phyloP scores from a whole-genome alignment of 2,797 vertebrate species.

The Hafferia zeledoni region DNA sequence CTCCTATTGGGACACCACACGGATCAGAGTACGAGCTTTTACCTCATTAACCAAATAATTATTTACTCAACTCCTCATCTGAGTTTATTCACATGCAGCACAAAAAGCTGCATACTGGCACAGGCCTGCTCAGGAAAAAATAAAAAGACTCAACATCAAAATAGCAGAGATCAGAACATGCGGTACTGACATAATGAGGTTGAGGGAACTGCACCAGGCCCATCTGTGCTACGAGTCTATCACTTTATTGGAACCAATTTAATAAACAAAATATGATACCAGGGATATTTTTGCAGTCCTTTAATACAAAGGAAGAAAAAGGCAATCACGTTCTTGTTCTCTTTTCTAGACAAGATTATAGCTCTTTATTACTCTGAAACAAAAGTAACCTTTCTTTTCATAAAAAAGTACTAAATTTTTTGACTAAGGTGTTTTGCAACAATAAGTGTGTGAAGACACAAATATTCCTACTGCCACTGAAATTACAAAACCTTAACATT shows the following conservation, averaged over 20 bases:
- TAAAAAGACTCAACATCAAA: constrained; percentile 38
- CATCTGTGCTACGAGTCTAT: constrained; percentile 51
- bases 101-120: constrained; percentile 54
- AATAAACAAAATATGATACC: constrained; percentile 27
- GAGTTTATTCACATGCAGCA: constrained; percentile 33
- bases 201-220: constrained; percentile 47
- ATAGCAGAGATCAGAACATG: constrained; percentile 66
- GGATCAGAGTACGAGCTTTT: neutral
- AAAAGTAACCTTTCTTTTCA: neutral
- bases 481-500: neutral
- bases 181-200: constrained; percentile 62
- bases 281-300: neutral
- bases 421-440: neutral
- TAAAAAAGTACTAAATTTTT: neutral
- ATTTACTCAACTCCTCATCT: constrained; percentile 29
- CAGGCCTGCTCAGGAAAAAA: constrained; percentile 19
- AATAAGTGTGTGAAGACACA: rapidly evolving
- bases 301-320: neutral
- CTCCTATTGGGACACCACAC: neutral
- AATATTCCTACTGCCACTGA: neutral
- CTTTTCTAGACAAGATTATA: neutral
- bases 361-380: neutral
- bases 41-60: neutral
- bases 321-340: neutral
- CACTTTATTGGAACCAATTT: constrained; percentile 1